Evolutionary conservation across 1,140 invertebrate genomes (phyloP), one percentile per base, ranked within the genome.

Genomic region (Bombyx mori): DNA sequence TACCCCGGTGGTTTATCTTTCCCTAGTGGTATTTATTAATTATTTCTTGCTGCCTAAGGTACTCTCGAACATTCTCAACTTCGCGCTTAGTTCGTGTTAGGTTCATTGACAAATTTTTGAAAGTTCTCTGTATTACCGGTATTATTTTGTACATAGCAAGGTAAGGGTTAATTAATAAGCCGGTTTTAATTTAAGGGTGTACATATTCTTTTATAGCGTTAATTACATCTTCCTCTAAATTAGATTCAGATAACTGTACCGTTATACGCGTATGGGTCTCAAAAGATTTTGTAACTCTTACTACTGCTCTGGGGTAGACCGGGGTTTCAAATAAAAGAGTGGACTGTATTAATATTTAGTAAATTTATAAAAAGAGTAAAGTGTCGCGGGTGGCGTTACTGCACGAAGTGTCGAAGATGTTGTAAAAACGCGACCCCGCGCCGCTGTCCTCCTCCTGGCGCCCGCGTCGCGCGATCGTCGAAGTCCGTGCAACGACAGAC

Each of bases 1-100:
- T 66, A 35, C 64, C 60, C 4, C 64, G 54, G 26, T 66, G 64
- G 44, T 66, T 66, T 0, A 60, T 66, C 56, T 66, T 66, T 48
- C 64, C 64, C 5, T 66, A 57, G 44, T 66, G 64, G 12, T 66
- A 66, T 1, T 59, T 50, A 8, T 51, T 53, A 22, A 66, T 66
- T 4, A 66, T 66, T 26, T 60, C 60, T 26, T 60, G 54, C 10
- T 66, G 64, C 8, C 47, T 9, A 10, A 61, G 12, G 8, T 58
- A 61, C 9, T 53, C 54, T 18, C 58, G 61, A 6, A 61, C 57
- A 47, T 65, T 65, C 44, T 59, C 56, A 9, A 61, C 8, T 52
- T 63, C 58, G 26, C 2, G 1, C 26, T 54, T 63, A 35, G 55
- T 52, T 9, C 60, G 22, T 9, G 60, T 48, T 5, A 63, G n/a